Conservation (phyloP, 2,113 vertebrate species). For the Microtus pennsylvanicus region DNA sequence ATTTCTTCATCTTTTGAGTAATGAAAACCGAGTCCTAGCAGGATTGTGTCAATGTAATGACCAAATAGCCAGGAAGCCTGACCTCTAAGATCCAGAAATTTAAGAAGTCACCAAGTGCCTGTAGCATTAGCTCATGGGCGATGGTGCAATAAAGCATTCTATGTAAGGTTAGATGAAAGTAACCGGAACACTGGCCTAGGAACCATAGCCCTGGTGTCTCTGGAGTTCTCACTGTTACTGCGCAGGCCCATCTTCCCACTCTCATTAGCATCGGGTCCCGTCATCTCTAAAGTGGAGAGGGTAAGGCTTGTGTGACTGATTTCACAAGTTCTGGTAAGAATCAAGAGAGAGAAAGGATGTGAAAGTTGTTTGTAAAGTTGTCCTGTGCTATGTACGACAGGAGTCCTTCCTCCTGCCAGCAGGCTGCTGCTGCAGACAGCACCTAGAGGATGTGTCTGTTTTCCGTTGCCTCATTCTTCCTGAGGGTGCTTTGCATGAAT, state of each 20-base stretch:
- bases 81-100: constrained; percentile 33
- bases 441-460: background rate
- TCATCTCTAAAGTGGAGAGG: constrained; percentile 27
- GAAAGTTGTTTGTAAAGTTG: constrained; percentile 63
- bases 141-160: constrained; percentile 46
- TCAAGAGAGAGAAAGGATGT: constrained; percentile 65
- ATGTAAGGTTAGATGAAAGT: constrained; percentile 9
- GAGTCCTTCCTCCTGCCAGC: background rate
- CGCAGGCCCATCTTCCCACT: background rate
- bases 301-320: constrained; percentile 43
- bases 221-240: background rate
- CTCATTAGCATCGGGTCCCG: background rate
- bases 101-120: constrained; percentile 24
- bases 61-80: background rate
- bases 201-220: background rate
- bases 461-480: background rate
- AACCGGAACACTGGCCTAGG: background rate
- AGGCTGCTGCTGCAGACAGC: background rate
- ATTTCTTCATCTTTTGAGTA: constrained; percentile 10
- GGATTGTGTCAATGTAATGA: background rate
- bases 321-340: constrained; percentile 67
- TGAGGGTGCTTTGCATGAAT: constrained; percentile 44
- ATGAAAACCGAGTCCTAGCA: constrained; percentile 40
- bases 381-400: background rate
- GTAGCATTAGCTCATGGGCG: background rate